These are phyloP conservation scores for Pomacea canaliculata DNA, from an alignment of 2,888 invertebrate species.

Conservation along the genomic window DNA sequence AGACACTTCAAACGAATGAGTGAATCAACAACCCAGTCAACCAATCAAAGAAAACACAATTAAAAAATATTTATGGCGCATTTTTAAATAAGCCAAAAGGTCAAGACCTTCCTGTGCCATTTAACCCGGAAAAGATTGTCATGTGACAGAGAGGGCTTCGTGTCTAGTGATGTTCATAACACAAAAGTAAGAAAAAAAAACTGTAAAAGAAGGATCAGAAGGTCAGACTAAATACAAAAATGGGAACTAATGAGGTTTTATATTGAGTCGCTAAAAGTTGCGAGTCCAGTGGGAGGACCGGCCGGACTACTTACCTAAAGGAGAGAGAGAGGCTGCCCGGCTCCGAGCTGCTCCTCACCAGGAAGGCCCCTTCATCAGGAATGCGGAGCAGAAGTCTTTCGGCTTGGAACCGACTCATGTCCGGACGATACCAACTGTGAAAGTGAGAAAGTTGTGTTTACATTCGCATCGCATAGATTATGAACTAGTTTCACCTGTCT, in stretches of 20 bases:
- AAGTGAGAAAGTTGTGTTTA: neutral
- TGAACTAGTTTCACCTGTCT: neutral
- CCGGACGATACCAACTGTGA: slow-evolving; percentile 86
- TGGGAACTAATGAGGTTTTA: too few species aligned
- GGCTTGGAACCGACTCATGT: slow-evolving; percentile 83
- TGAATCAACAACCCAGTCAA: neutral
- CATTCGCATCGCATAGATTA: neutral
- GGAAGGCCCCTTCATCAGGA: slow-evolving; percentile 91
- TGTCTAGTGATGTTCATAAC: too few species aligned
- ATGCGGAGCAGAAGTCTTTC: slow-evolving; percentile 89
- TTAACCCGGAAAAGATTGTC: too few species aligned
- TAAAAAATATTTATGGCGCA: neutral
- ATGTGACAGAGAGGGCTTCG: too few species aligned
- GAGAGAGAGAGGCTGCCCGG: slow-evolving; percentile 87
- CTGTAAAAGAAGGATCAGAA: too few species aligned
- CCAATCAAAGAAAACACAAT: neutral
- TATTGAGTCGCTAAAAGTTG: too few species aligned
- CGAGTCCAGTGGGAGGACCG: too few species aligned
- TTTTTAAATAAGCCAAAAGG: too few species aligned
- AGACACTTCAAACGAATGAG: neutral
- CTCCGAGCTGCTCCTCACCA: slow-evolving; percentile 91
- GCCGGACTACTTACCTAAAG: slow-evolving; percentile 75
- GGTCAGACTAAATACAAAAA: too few species aligned
- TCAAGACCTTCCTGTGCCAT: too few species aligned
- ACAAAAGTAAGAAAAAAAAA: too few species aligned